Evolutionary conservation across 2,797 vertebrate genomes (phyloP).

Genomic region (Hipposideros larvatus): DNA sequence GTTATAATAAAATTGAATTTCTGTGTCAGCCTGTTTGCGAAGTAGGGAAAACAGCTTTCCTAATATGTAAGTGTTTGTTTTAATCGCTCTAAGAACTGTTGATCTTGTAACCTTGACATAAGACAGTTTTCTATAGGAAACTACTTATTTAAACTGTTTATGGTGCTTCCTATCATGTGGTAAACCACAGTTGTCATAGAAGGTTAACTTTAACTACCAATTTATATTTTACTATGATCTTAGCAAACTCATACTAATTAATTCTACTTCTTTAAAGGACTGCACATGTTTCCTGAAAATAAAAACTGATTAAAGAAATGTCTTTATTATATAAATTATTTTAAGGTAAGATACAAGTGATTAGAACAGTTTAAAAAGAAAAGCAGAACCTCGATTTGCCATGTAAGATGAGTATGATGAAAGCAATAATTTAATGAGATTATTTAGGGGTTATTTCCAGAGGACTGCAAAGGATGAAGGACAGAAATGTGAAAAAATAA

Average conservation of each 20-base stretch:
- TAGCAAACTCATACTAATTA: not conserved
- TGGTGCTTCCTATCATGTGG: not conserved
- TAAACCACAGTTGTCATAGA: not conserved
- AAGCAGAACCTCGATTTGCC: not conserved
- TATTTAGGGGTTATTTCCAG: constrained; percentile 18
- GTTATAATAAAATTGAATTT: constrained; percentile 2
- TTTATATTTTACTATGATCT: not conserved
- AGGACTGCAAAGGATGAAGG: not conserved
- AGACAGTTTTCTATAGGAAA: not conserved
- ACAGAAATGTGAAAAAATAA: not conserved
- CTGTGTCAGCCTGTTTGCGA: not conserved
- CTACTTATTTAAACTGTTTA: not conserved
- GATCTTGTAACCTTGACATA: not conserved
- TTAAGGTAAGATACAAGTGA: not conserved
- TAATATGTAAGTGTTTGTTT: not conserved
- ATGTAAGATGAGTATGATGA: not conserved
- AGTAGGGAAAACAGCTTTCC: not conserved
- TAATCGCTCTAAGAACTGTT: not conserved
- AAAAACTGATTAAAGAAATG: not conserved
- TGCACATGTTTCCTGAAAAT: not conserved
- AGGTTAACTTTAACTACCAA: not conserved
- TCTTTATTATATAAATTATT: not conserved
- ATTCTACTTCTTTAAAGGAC: not conserved
- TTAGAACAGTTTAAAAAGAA: not conserved
- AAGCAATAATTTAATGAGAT: not conserved